Evolutionary conservation across 1,140 invertebrate genomes (phyloP).

Genomic region (Solen grandis): DNA sequence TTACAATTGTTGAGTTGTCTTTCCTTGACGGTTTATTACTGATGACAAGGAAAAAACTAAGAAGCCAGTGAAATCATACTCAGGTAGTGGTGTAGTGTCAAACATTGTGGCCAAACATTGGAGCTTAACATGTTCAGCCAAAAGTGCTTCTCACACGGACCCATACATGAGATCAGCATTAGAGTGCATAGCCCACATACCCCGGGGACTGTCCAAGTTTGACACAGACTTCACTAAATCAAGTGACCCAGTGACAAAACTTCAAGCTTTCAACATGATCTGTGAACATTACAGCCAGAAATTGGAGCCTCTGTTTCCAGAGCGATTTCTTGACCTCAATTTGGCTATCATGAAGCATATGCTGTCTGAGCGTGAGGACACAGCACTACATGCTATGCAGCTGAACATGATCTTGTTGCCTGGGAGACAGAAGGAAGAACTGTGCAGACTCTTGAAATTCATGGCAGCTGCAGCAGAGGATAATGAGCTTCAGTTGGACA

Average conservation of each 20-base stretch:
- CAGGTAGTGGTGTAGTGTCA: conserved; percentile 58
- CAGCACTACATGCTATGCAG: conserved; percentile 72
- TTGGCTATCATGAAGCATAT: conserved; percentile 73
- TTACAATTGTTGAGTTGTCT: conserved; percentile 75
- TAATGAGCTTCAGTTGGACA: conserved; percentile 62
- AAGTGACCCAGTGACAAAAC: conserved; percentile 34
- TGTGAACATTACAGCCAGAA: conserved; percentile 65
- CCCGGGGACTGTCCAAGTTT: conserved; percentile 63
- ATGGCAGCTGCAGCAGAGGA: conserved; percentile 74
- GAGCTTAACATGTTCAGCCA: conserved; percentile 57
- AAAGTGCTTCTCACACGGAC: conserved; percentile 55
- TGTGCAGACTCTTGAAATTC: conserved; percentile 78
- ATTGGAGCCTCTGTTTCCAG: conserved; percentile 64
- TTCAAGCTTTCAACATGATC: conserved; percentile 60
- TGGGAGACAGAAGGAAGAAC: conserved; percentile 71
- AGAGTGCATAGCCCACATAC: conserved; percentile 69
- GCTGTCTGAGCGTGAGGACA: conserved; percentile 56
- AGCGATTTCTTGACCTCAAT: conserved; percentile 71
- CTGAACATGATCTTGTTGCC: conserved; percentile 77
- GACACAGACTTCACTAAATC: conserved; percentile 48
- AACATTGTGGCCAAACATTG: conserved; percentile 67
- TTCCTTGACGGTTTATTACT: conserved; percentile 76
- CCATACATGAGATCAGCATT: conserved; percentile 66
- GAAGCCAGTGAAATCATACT: conserved; percentile 61
- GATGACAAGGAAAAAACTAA: conserved; percentile 62